Evolutionary conservation across 2,797 vertebrate genomes (phyloP).

Genomic region (Sebastes hubbsi): DNA sequence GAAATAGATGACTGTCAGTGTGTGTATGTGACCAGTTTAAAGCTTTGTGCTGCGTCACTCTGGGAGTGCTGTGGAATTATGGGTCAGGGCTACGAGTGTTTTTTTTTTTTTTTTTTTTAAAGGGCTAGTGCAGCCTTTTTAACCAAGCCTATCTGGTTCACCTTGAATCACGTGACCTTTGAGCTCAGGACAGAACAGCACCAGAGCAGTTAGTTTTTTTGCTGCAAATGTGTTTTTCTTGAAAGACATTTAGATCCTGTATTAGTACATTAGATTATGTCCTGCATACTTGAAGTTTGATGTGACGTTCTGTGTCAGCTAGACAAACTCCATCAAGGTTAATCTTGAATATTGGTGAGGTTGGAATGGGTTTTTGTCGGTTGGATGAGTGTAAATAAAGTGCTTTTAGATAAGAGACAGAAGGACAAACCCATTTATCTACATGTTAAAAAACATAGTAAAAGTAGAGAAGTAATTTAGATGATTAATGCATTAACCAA

Average conservation of each 20-base stretch:
- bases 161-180: not conserved
- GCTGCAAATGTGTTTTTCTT: not conserved
- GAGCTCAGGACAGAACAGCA: not conserved
- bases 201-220: not conserved
- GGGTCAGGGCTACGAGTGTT: conserved; percentile 28
- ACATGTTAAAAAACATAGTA: not conserved
- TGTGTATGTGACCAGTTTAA: conserved; percentile 23
- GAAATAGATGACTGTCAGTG: conserved; percentile 60
- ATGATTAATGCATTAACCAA: not conserved
- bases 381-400: not conserved
- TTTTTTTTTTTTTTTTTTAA: conserved; percentile 23
- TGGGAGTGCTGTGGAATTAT: conserved; percentile 26
- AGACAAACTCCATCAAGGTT: not conserved
- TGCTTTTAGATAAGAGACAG: not conserved
- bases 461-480: not conserved
- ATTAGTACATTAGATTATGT: not conserved
- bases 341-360: not conserved
- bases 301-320: not conserved
- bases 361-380: not conserved
- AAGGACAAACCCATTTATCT: not conserved
- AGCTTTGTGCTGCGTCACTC: conserved; percentile 63
- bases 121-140: conserved; percentile 19
- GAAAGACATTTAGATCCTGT: not conserved
- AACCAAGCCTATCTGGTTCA: not conserved
- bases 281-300: not conserved